These are phyloP conservation scores for Leucophora obtusa DNA, from an alignment of 2,888 invertebrate genomes.

Conservation along the genomic window DNA sequence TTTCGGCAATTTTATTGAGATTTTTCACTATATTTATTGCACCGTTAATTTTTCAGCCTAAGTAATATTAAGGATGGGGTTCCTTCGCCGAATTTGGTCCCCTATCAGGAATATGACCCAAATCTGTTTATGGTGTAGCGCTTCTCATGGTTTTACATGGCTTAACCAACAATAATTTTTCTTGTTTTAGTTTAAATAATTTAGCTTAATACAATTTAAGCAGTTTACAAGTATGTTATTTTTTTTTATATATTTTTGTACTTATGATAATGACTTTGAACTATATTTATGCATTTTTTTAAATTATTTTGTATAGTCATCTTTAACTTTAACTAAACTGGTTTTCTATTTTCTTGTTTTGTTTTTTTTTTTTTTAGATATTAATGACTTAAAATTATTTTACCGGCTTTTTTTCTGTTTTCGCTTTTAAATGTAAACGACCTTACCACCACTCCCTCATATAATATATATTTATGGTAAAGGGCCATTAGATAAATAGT, in stretches of 20 bases:
- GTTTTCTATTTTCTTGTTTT: conserved; percentile 29
- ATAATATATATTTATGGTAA: no score
- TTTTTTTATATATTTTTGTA: conserved; percentile 6
- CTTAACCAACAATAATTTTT: no score
- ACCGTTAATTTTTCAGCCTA: no score
- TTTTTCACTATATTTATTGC: no score
- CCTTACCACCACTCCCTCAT: conserved; percentile 21
- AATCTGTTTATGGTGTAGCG: no score
- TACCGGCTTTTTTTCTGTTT: conserved; percentile 28
- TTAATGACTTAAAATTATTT: conserved; percentile 19
- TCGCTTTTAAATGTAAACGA: conserved; percentile 34
- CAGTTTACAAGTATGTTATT: not conserved
- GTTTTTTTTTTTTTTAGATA: conserved; percentile 4
- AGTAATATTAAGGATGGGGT: no score
- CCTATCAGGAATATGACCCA: no score
- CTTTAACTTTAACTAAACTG: conserved; percentile 29
- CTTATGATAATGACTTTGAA: conserved; percentile 36
- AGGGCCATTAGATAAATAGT: no score
- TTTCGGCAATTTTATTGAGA: no score
- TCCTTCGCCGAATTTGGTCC: no score
- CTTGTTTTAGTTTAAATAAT: not conserved
- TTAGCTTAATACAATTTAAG: not conserved
- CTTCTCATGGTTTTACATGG: no score
- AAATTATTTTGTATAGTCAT: conserved; percentile 31
- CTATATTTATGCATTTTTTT: conserved; percentile 24